Percentiles rank a stretch among this genome's conserved stretches.
These are phyloP conservation scores for Limenitis camilla DNA, from an alignment of 2,888 invertebrate species.

Conservation along the genomic window DNA sequence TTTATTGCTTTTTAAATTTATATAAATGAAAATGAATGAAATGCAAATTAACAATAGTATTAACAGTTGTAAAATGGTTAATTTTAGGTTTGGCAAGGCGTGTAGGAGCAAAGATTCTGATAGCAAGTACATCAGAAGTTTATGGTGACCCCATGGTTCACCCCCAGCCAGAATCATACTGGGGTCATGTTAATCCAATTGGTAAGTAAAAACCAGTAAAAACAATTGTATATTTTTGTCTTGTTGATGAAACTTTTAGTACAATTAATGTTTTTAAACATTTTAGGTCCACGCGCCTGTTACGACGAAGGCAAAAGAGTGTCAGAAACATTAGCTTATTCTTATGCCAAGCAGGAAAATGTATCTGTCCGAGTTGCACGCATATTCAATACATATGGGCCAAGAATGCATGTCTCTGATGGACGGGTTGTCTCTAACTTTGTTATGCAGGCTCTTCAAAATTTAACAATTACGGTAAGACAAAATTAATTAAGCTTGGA, in stretches of 20 bases:
- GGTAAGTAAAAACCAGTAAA: no score
- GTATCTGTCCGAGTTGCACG: slow-evolving; percentile 96
- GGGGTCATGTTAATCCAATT: slow-evolving; percentile 99
- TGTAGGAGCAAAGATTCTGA: slow-evolving; percentile 92
- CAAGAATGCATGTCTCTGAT: slow-evolving; percentile 99
- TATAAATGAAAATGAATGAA: no score
- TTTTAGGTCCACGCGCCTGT: slow-evolving; percentile 90
- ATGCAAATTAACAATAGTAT: no score
- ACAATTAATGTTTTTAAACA: no score
- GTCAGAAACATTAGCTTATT: slow-evolving; percentile 94
- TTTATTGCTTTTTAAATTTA: no score
- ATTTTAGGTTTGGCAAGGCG: slow-evolving; percentile 88
- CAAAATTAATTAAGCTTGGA: neutral
- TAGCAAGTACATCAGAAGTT: slow-evolving; percentile 99
- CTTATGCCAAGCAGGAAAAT: slow-evolving; percentile 97
- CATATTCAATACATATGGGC: slow-evolving; percentile 99
- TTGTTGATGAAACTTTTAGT: neutral
- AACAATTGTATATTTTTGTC: no score
- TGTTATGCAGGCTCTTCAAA: slow-evolving; percentile 95
- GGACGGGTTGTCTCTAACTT: slow-evolving; percentile 99
- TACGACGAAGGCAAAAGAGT: slow-evolving; percentile 99
- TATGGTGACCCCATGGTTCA: slow-evolving; percentile 99
- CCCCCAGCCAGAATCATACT: slow-evolving; percentile 98
- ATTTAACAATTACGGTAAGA: slow-evolving; percentile 93
- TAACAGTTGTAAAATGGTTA: neutral